phyloP scores from a whole-genome alignment of 2,888 invertebrate species.

The Calameuta filiformis region DNA sequence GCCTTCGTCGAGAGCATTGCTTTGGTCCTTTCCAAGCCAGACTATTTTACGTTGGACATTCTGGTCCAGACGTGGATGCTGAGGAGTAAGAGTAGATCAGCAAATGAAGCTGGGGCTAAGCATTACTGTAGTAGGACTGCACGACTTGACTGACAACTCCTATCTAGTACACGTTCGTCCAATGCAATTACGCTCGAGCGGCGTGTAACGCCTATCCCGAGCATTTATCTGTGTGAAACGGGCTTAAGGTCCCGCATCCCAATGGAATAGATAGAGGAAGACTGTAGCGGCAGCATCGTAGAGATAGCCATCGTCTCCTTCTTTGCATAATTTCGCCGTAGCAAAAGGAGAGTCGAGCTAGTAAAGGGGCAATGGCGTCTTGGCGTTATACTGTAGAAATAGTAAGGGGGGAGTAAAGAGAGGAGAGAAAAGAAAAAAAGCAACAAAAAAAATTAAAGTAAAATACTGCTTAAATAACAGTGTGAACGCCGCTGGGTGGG shows the following conservation, averaged over 20 bases:
- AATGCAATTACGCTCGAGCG: no score
- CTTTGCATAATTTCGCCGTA: slow-evolving; percentile 55
- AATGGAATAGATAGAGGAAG: slow-evolving; percentile 12
- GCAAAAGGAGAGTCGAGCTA: slow-evolving; percentile 27
- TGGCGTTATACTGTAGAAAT: slow-evolving; percentile 8
- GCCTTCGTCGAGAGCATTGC: neutral
- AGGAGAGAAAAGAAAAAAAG: slow-evolving; percentile 11
- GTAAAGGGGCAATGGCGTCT: slow-evolving; percentile 14
- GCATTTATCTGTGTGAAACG: slow-evolving; percentile 26
- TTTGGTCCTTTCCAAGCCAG: no score
- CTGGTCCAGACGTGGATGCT: no score
- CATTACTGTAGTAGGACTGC: no score
- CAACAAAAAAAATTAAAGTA: slow-evolving; percentile 36
- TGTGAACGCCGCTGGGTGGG: slow-evolving; percentile 27
- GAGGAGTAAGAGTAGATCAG: no score
- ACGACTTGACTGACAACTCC: no score
- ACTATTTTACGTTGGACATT: no score
- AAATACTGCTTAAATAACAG: slow-evolving; percentile 49
- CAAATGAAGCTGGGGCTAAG: no score
- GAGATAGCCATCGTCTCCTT: slow-evolving; percentile 53
- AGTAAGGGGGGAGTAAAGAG: slow-evolving; percentile 11
- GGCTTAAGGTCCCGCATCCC: slow-evolving; percentile 23
- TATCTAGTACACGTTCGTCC: no score
- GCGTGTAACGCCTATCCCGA: no score
- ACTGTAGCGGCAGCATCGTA: slow-evolving; percentile 22